Percentiles rank a stretch among this genome's conserved stretches.
Evolutionary conservation across 2,797 vertebrate genomes (phyloP).

Genomic region (Hypotaenidia philippensis): DNA sequence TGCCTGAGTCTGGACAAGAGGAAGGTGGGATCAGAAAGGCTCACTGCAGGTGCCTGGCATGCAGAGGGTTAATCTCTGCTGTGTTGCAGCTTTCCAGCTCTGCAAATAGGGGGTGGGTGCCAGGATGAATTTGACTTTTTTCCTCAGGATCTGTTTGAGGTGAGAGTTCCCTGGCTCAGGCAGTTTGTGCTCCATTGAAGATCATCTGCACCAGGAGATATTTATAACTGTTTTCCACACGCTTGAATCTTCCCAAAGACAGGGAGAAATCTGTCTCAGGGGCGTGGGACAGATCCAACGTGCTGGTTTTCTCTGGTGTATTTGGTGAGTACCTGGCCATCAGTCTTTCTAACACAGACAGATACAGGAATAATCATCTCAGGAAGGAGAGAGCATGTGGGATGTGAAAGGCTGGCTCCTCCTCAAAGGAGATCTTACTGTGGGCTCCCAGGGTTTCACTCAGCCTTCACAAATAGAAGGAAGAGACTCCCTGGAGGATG

Average conservation of each 20-base stretch:
- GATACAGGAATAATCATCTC: background rate
- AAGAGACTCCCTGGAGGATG: background rate
- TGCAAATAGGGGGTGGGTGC: background rate
- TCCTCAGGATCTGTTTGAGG: background rate
- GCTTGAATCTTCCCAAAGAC: background rate
- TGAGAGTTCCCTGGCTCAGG: constrained; percentile 13
- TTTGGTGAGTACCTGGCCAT: background rate
- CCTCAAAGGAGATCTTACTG: background rate
- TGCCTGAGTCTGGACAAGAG: background rate
- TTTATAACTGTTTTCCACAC: background rate
- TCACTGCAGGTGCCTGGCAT: background rate
- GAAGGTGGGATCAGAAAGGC: background rate
- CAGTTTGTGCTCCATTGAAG: background rate
- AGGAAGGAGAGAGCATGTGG: background rate
- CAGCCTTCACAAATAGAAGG: background rate
- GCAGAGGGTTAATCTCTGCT: background rate
- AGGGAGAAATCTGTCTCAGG: background rate
- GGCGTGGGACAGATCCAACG: background rate
- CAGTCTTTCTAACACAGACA: background rate
- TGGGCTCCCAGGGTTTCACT: background rate
- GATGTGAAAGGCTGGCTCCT: background rate
- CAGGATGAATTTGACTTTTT: background rate
- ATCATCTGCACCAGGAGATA: background rate
- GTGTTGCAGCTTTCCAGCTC: background rate
- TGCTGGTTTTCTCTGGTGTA: background rate